A percentile compares a stretch with the other conserved stretches of the same genome.
Evolutionary conservation across 2,113 vertebrate genomes (phyloP).

Genomic region (Smithornis capensis): DNA sequence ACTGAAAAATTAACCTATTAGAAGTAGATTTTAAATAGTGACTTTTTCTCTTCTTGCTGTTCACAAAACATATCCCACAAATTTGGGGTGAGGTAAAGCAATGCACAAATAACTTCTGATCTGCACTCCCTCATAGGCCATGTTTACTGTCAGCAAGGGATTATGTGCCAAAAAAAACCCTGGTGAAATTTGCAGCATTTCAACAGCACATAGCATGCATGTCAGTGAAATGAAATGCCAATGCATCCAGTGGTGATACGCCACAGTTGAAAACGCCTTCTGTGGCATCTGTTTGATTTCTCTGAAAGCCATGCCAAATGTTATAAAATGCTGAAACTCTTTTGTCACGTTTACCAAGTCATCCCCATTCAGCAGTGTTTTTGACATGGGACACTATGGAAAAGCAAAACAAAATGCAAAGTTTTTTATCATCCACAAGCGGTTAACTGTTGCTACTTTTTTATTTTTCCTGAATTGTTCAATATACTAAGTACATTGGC

Average conservation of each 20-base stretch:
- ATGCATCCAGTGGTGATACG: not conserved
- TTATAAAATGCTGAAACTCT: not conserved
- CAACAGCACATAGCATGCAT: not conserved
- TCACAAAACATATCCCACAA: not conserved
- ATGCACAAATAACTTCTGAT: constrained; percentile 19
- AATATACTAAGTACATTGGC: not conserved
- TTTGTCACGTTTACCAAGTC: not conserved
- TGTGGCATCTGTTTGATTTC: not conserved
- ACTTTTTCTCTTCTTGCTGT: not conserved
- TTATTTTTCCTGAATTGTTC: not conserved
- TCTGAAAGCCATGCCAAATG: not conserved
- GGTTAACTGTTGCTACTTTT: not conserved
- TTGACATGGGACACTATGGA: not conserved
- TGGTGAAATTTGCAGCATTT: constrained; percentile 11
- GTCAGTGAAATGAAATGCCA: constrained; percentile 11
- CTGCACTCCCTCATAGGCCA: not conserved
- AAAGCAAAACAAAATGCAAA: not conserved
- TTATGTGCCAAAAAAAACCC: constrained; percentile 13
- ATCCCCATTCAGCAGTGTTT: not conserved
- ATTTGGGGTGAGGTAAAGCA: not conserved
- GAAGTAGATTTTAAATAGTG: not conserved
- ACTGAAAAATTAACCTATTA: not conserved
- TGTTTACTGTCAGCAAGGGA: constrained; percentile 5
- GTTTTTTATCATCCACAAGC: not conserved
- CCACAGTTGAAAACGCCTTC: not conserved